Evolutionary conservation across 2,888 invertebrate genomes (phyloP).

Genomic region (Synanthedon vespiformis): DNA sequence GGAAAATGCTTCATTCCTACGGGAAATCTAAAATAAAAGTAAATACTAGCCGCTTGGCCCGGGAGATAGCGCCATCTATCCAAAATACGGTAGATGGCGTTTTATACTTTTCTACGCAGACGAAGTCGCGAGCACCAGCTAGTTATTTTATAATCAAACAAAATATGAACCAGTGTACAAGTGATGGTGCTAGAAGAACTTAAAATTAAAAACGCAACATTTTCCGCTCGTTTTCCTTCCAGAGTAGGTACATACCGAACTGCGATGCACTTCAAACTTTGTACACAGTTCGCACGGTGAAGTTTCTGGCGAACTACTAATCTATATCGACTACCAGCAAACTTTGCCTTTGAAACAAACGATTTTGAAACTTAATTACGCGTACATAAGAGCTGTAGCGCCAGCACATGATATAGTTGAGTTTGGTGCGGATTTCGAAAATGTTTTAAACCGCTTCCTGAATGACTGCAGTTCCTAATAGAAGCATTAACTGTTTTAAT

Average conservation of each 20-base stretch:
- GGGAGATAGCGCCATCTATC: too few species aligned
- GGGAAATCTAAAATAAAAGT: too few species aligned
- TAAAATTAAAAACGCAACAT: constrained; percentile 8
- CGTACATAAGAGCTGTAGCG: background rate
- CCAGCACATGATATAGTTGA: background rate
- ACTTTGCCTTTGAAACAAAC: constrained; percentile 27
- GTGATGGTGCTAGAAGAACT: background rate
- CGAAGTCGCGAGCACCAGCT: too few species aligned
- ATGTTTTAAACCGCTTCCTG: constrained; percentile 16
- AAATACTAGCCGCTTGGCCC: too few species aligned
- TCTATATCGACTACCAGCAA: constrained; percentile 26
- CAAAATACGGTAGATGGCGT: too few species aligned
- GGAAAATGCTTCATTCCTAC: too few species aligned
- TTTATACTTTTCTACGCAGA: too few species aligned
- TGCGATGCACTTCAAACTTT: constrained; percentile 36
- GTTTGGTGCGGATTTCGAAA: constrained; percentile 5
- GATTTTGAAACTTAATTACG: constrained; percentile 29
- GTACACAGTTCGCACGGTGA: constrained; percentile 8
- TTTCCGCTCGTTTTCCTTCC: constrained; percentile 35
- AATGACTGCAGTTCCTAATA: constrained; percentile 26
- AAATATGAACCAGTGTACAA: too few species aligned
- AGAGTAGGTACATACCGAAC: constrained; percentile 16
- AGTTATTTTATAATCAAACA: too few species aligned
- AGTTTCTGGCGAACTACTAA: constrained; percentile 36
- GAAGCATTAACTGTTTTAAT: constrained; percentile 17